Evolutionary conservation across 92 coral and sea anemone species (phyloP).

Genomic region (Parazoanthus swiftii): DNA sequence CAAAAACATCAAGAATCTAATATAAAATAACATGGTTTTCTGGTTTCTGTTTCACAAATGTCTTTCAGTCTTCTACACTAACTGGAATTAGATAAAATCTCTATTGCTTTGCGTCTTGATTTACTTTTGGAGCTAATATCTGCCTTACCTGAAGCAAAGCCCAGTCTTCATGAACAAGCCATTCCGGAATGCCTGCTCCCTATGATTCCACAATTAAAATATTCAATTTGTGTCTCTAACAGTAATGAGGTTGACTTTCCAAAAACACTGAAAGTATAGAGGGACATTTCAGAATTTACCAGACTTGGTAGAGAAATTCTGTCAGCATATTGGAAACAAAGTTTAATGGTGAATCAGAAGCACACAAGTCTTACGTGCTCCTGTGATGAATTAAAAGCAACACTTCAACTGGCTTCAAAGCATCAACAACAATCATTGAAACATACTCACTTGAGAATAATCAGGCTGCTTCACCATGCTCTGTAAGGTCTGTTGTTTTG

Average conservation of each 20-base stretch:
- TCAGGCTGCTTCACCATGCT: slow-evolving; percentile 81
- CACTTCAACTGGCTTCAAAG: background rate
- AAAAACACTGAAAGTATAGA: no score
- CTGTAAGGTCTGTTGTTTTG: slow-evolving; percentile 77
- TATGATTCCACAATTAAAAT: background rate
- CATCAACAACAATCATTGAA: background rate
- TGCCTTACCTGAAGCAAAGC: slow-evolving; percentile 89
- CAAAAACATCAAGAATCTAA: background rate
- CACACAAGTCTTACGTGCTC: no score
- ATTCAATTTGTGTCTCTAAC: background rate
- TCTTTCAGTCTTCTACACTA: background rate
- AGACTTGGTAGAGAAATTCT: background rate
- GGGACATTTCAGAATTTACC: background rate
- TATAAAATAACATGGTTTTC: background rate
- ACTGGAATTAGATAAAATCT: background rate
- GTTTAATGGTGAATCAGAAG: no score
- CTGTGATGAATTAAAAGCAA: no score
- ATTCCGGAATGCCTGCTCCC: slow-evolving; percentile 94
- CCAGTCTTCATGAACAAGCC: slow-evolving; percentile 99
- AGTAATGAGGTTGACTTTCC: background rate
- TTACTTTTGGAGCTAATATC: background rate
- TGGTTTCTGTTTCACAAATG: background rate
- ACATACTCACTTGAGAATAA: slow-evolving; percentile 73
- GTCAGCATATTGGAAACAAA: background rate
- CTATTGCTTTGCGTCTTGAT: background rate